Evolutionary conservation across 2,113 vertebrate species (phyloP), one percentile per base, ranked within the genome.

Genomic region (Passer domesticus): DNA sequence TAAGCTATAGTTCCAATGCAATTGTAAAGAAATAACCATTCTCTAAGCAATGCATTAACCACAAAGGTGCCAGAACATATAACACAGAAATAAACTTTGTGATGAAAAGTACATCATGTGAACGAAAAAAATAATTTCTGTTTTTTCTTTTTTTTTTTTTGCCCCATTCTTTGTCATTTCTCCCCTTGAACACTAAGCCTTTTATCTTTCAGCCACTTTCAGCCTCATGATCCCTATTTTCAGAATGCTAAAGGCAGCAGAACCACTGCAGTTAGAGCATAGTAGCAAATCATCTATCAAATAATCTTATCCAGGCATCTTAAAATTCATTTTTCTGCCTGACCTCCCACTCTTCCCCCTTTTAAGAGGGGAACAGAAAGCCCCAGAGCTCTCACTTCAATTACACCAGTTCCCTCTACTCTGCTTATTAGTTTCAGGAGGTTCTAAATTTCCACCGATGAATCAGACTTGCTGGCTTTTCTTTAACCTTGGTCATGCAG

Each of bases 311-410:
- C 23, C 50, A 52, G 10, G 20, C 37, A 90, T 90, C 55, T 49
- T 83, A 91, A 89, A 75, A 85, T 83, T 76, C 9, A 35, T 79
- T 88, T 67, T 95, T 91, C 53, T 92, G 23, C 43, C 46, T 95
- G 49, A 79, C 53, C 69, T 94, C 58, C 17, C 12, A 25, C n/a
- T 73, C 46, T 58, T 52, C 23, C 62, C 82, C 58, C 47, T 95
- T 90, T 53, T 43, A 80, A 73, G 46, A 83, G 24, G 4, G 22
- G 35, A 88, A 69, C 5, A 90, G 55, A 85, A 91, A 58, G 9
- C 4, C 55, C 7, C 27, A 80, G 72, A 85, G 13, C 35, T 86
- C 72, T 85, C 27, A 43, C 27, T 70, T 86, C 43, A 83, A 3
- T 80, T 59, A 30, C 11, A 69, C 50, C 11, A 5, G 15, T 85